Evolutionary conservation across 1,140 invertebrate genomes (phyloP), one percentile per base, ranked within the genome.

Genomic region (Pinna nobilis): DNA sequence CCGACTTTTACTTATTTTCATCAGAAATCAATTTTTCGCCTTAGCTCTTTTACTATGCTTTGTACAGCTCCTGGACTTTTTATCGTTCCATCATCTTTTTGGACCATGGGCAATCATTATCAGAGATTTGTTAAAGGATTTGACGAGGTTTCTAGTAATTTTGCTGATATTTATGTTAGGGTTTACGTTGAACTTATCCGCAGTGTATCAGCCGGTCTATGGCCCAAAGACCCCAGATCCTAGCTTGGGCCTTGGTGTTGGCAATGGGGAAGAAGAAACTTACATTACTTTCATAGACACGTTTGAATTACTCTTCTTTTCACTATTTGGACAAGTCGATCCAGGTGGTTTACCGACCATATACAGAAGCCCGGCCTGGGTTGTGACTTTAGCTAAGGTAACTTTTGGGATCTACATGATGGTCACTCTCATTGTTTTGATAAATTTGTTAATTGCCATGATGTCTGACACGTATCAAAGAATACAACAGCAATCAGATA

Each of bases 391-490:
- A 33, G 78, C 90, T n/a, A 91, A 91, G 78, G 80, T 91, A 85
- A 93, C 97, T 71, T 98, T 98, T 90, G 97, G 96, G 78, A 93
- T 96, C 84, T 99, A 98, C 93, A 95, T 98, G 93, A 93, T 98
- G 92, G 96, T 99, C 86, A 97, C 96, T 76, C 94, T 99, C 81
- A 95, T 99, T 89, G 98, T 99, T 82, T 93, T 99, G 81, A 97
- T 99, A 91, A 99, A 98, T 92, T 93, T 99, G 86, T 94, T 99
- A 83, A 99, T 99, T 93, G 98, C 98, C 91, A 99, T 99, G 98
- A 99, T 99, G 97, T 97, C 96, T 86, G 97, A 99, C 92, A 99
- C 98, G 80, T 99, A 99, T 90, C 97, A 99, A 90, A 92, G 97
- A 80, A 99, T 99, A 87, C 89, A 98, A 92, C 96, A 97, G 50